Conservation (phyloP, 2,888 invertebrate species). For the Geotrupes spiniger region DNA sequence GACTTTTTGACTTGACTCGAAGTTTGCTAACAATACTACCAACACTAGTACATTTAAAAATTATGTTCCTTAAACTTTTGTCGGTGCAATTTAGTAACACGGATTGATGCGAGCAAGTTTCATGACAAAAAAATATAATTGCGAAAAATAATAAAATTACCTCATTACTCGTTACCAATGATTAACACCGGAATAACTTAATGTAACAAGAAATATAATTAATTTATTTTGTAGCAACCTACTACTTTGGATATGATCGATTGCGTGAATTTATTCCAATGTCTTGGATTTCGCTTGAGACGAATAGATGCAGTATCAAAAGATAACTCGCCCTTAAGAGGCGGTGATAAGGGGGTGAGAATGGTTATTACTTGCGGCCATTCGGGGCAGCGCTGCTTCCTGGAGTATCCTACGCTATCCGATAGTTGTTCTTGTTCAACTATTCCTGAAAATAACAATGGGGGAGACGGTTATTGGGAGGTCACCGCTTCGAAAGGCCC, state of each 20-base stretch:
- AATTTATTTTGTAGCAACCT: conserved; percentile 21
- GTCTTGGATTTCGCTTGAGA: conserved; percentile 27
- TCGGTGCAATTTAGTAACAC: no score
- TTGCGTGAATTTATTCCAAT: conserved; percentile 26
- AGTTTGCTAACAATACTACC: no score
- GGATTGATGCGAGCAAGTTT: no score
- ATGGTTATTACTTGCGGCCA: conserved; percentile 18
- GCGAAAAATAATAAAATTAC: no score
- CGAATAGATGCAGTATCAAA: conserved; percentile 6
- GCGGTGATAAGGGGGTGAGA: conserved; percentile 15
- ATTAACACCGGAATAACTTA: no score
- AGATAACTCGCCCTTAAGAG: conserved; percentile 12
- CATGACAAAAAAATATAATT: no score
- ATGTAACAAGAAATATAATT: neutral
- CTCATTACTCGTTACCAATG: no score
- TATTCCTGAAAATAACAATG: conserved; percentile 3
- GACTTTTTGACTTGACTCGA: no score
- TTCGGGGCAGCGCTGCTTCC: conserved; percentile 19
- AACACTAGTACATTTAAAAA: no score
- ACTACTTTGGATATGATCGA: conserved; percentile 25
- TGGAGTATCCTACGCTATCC: conserved; percentile 16
- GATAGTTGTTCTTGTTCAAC: conserved; percentile 16
- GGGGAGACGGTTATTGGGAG: conserved; percentile 20
- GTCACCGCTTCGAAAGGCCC: conserved; percentile 14
- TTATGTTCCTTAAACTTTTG: no score